Base-by-base conservation (phyloP, 1,140 invertebrate species). In the Colletes gigas region DNA sequence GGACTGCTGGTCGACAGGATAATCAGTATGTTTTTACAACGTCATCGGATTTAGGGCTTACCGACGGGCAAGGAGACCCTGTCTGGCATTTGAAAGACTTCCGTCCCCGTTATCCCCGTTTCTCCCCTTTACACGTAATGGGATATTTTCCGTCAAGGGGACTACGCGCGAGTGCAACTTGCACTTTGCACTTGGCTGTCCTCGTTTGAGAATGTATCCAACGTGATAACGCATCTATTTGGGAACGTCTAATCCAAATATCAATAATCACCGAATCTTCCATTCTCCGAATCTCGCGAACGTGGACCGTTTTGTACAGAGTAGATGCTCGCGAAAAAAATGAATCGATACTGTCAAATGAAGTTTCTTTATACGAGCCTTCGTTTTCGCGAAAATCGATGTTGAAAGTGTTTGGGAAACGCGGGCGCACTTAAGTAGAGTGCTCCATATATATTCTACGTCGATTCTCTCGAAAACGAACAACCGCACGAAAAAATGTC, bases 71-170 rank as follows among this genome's bases (percentile, higher is more conserved):
- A 52, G 52, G 55, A 57, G 12, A 65, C 55, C 50, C 7, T 14
- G n/a, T 41, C 41, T 44, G 44, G 57, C 60, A n/a, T 30, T 85
- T 84, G 77, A 76, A 30, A 85, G 83, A 76, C 83, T 84, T 85
- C 83, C 63, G 52, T 12, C 50, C 30, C 21, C n/a, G 59, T 79
- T 73, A 19, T 76, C 39, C 67, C 59, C 21, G n/a, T 72, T 75
- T 14, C 68, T 4, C 7, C 39, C 21, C 30, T n/a, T 50, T 10
- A 7, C 14, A 14, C 30, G 62, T 86, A 85, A 86, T 78, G 63
- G 72, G 84, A 87, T 86, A 81, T 80, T 86, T 86, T 86, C 54
- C 9, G 52, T 50, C 17, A 9, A 52, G 17, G n/a, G 8, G 69
- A 70, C 83, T 81, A 69, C 69, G 15, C 30, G 44, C 54, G 52